phyloP scores from a whole-genome alignment of 2,113 vertebrate genomes.

The Anas platyrhynchos region DNA sequence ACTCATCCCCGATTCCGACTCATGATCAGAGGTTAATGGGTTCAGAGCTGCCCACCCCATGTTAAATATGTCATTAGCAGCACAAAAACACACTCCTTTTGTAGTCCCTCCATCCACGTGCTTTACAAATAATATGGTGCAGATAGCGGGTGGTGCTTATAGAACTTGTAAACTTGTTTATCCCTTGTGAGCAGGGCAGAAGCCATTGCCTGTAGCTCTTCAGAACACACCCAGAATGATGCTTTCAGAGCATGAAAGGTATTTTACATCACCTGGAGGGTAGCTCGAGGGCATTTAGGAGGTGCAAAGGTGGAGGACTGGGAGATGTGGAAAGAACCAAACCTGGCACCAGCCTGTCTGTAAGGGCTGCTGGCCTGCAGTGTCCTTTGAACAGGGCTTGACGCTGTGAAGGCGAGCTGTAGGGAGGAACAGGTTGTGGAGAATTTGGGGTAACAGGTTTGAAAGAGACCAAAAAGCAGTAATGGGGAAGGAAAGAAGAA shows the following conservation, averaged over 20 bases:
- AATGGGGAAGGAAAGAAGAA: not conserved
- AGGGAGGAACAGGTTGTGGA: not conserved
- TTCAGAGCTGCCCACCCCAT: not conserved
- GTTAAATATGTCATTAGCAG: not conserved
- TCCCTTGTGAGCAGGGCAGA: not conserved
- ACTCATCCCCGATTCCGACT: not conserved
- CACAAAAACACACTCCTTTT: not conserved
- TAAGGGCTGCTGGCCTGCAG: not conserved
- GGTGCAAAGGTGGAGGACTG: not conserved
- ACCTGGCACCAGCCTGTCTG: not conserved
- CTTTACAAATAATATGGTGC: not conserved
- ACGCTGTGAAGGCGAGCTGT: not conserved
- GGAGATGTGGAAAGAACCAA: not conserved
- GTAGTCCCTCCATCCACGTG: not conserved
- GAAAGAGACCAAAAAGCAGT: not conserved
- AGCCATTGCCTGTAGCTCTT: not conserved
- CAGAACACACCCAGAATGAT: not conserved
- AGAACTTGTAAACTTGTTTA: too few species aligned
- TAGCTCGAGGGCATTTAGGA: not conserved
- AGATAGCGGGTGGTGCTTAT: not conserved
- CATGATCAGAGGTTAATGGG: constrained; percentile 7
- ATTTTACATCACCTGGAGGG: not conserved
- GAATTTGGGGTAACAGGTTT: not conserved
- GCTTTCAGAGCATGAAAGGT: not conserved
- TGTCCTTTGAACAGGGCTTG: not conserved